Conservation (phyloP, 23 tunicate species). For the Halocynthia aurantium region DNA sequence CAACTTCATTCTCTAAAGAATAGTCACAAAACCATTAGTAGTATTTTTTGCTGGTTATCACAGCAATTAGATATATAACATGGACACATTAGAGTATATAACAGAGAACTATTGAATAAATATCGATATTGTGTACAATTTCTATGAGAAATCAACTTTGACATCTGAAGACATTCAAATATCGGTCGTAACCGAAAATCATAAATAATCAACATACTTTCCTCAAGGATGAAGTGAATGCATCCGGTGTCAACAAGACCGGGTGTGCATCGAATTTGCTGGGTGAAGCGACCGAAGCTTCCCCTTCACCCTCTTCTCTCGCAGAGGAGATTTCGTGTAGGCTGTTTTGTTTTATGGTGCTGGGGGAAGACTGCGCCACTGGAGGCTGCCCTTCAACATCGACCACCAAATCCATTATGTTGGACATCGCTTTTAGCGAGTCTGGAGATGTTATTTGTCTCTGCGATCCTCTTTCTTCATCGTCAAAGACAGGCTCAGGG, state of each 20-base stretch:
- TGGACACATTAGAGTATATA: too few species aligned
- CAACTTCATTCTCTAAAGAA: too few species aligned
- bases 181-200: background rate
- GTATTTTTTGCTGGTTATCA: too few species aligned
- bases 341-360: background rate
- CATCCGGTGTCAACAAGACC: conserved; percentile 72
- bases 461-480: too few species aligned
- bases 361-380: conserved; percentile 24
- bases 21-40: too few species aligned
- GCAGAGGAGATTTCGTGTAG: background rate
- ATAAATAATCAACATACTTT: conserved; percentile 26
- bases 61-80: too few species aligned
- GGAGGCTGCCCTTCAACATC: conserved; percentile 16
- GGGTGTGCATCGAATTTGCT: conserved; percentile 31
- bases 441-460: too few species aligned
- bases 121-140: background rate
- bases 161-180: too few species aligned
- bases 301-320: conserved; percentile 26
- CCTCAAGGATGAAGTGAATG: conserved; percentile 39
- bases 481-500: too few species aligned
- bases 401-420: background rate
- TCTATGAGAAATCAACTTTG: background rate
- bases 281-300: conserved; percentile 31
- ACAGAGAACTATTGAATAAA: background rate
- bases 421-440: too few species aligned